Percentiles rank a stretch among this genome's conserved stretches.
These are phyloP conservation scores for Tigriopus californicus DNA, from an alignment of 2,888 invertebrate genomes.

Conservation along the genomic window DNA sequence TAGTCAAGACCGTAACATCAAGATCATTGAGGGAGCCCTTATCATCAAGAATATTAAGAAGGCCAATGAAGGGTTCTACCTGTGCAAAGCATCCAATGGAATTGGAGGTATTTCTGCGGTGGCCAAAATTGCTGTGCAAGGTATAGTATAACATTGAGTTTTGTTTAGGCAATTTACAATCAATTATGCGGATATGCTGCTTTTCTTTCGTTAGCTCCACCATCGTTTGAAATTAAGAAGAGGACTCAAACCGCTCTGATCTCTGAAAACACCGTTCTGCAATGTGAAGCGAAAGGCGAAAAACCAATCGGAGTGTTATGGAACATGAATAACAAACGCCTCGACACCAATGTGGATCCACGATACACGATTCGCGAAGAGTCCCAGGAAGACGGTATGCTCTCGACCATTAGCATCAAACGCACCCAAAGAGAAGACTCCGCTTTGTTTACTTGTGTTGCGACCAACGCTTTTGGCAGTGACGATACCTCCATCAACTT, in stretches of 20 bases:
- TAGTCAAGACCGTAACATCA: conserved; percentile 71
- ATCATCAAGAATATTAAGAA: conserved; percentile 76
- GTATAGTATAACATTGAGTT: conserved; percentile 35
- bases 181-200: not conserved
- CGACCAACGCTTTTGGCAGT: conserved; percentile 79
- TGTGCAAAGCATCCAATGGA: conserved; percentile 89
- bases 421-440: conserved; percentile 72
- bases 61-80: conserved; percentile 79
- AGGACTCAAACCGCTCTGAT: conserved; percentile 62
- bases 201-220: conserved; percentile 45
- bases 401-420: conserved; percentile 72
- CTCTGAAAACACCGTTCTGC: conserved; percentile 68
- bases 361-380: conserved; percentile 45
- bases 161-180: conserved; percentile 1
- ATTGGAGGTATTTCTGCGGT: conserved; percentile 89
- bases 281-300: conserved; percentile 82
- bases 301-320: conserved; percentile 84
- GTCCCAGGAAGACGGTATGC: conserved; percentile 63
- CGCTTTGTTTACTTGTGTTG: conserved; percentile 74
- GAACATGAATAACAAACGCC: conserved; percentile 82
- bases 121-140: conserved; percentile 78
- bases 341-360: conserved; percentile 72
- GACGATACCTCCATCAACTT: conserved; percentile 89
- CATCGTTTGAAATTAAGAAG: conserved; percentile 77
- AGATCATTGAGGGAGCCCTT: conserved; percentile 72